Conservation (phyloP, 2,797 vertebrate species). For the Strix occidentalis region DNA sequence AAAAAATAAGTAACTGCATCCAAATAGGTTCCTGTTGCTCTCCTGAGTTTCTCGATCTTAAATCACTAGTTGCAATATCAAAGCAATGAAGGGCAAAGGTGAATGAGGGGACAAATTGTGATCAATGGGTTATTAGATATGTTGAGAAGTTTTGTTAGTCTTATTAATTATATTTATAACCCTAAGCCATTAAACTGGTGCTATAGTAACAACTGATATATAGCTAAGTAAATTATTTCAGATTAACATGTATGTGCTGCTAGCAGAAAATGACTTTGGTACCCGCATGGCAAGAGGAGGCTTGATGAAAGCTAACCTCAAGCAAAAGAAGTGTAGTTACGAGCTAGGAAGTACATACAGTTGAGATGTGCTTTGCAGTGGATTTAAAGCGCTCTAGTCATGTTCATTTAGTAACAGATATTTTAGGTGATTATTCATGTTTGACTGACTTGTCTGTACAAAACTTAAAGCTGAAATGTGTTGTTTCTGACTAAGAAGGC, state of each 20-base stretch:
- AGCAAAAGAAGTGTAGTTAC: not conserved
- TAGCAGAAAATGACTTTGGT: conserved; percentile 72
- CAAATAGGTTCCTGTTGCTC: not conserved
- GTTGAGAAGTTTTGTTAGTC: conserved; percentile 71
- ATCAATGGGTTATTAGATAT: conserved; percentile 77
- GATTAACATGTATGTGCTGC: conserved; percentile 73
- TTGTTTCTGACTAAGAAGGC: conserved; percentile 35
- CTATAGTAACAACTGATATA: conserved; percentile 72
- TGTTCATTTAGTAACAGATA: not conserved
- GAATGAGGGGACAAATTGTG: conserved; percentile 70
- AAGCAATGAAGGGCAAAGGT: conserved; percentile 67
- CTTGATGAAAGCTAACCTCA: not conserved
- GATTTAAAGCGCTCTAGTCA: not conserved
- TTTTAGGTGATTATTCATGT: not conserved
- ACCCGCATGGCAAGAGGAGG: not conserved
- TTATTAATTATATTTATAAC: conserved; percentile 84
- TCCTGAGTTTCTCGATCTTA: conserved; percentile 18
- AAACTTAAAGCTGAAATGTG: not conserved
- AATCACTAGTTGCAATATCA: conserved; percentile 42
- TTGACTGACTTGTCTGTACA: conserved; percentile 17
- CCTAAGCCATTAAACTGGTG: conserved; percentile 74
- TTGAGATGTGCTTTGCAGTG: not conserved
- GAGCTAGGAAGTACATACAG: not conserved
- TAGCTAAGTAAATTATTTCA: conserved; percentile 74
- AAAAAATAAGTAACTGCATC: not conserved